Evolutionary conservation across 2,888 invertebrate genomes (phyloP), one percentile per base, ranked within the genome.

Genomic region (Leptopilina syphax): DNA sequence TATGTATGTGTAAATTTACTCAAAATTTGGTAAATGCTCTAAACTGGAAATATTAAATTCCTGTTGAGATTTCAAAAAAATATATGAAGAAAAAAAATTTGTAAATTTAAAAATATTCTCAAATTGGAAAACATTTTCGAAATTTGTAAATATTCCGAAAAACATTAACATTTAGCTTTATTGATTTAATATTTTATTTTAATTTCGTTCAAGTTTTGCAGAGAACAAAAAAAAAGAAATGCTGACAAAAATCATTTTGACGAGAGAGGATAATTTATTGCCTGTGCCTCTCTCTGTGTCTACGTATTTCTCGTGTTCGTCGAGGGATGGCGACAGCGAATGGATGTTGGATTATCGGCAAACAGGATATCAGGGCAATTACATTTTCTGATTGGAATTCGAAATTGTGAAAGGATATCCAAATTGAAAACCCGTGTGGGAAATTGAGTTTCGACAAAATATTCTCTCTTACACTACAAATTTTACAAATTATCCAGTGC

Each of bases 271-370:
- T 7, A 50, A 50, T 50, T 50, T 63, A 3, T 7, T 34, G 34
- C 34, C 34, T 34, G 34, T 5, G 60, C 7, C 7, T 60, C 60
- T 3, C 4, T 9, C 9, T 60, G n/a, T 12, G 44, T 67, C n/a
- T 44, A 8, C n/a, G 47, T n/a, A 44, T 24, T 70, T 70, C 50
- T 54, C 41, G 12, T 44, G 41, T 13, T 78, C 78, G 79, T 78
- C 82, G 82, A 65, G 78, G 78, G 82, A 82, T 82, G 82, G 82
- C 82, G 81, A 77, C 81, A 81, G 80, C 34, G 76, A 57, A 63
- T 65, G 41, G 66, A 54, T 50, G 47, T 73, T 47, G 27, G 57
- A 70, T 67, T 67, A 67, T 67, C 47, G 47, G 18, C 67, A 18
- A 67, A 44, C 47, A 67, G 44, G 18, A 67, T 44, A 44, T 65